phyloP scores from a whole-genome alignment of 2,888 invertebrate species.

The Drosophila longiperda region DNA sequence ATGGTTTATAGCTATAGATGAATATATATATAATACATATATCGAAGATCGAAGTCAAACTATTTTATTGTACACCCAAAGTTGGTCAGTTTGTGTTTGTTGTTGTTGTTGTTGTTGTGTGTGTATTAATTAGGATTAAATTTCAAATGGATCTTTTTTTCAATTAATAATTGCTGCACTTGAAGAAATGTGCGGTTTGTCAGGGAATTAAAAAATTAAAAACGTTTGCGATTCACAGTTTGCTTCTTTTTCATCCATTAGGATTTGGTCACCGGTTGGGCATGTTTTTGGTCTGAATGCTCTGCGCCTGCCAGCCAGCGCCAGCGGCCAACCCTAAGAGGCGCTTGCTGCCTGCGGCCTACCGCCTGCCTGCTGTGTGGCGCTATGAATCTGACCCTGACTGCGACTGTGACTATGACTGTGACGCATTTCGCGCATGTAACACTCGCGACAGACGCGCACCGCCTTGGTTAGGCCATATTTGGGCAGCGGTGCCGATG shows the following conservation, averaged over 20 bases:
- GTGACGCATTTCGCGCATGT: slow-evolving; percentile 74
- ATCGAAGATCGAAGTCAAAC: slow-evolving; percentile 39
- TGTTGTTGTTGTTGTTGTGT: background rate
- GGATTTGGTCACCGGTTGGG: slow-evolving; percentile 15
- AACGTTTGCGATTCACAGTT: slow-evolving; percentile 75
- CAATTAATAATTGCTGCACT: slow-evolving; percentile 30
- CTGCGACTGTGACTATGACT: slow-evolving; percentile 7
- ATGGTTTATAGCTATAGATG: slow-evolving; percentile 21
- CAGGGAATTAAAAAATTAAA: slow-evolving; percentile 44
- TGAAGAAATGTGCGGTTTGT: slow-evolving; percentile 36
- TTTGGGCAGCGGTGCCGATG: slow-evolving; percentile 95
- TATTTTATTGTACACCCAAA: slow-evolving; percentile 57
- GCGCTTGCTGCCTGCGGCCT: slow-evolving; percentile 69
- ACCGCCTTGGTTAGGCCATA: slow-evolving; percentile 97
- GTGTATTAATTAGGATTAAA: background rate
- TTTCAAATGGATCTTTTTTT: background rate
- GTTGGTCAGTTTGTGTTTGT: slow-evolving; percentile 62
- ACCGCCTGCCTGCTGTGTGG: slow-evolving; percentile 32
- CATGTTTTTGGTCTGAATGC: slow-evolving; percentile 31
- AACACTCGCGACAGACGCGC: slow-evolving; percentile 90
- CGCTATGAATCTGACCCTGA: slow-evolving; percentile 22
- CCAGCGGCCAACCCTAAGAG: slow-evolving; percentile 72
- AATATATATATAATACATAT: slow-evolving; percentile 41
- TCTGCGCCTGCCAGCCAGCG: slow-evolving; percentile 57
- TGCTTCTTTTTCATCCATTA: slow-evolving; percentile 59